A percentile compares a stretch with the other conserved stretches of the same genome.
Conservation (phyloP, 2,113 vertebrate genomes). For the Podarcis raffonei region DNA sequence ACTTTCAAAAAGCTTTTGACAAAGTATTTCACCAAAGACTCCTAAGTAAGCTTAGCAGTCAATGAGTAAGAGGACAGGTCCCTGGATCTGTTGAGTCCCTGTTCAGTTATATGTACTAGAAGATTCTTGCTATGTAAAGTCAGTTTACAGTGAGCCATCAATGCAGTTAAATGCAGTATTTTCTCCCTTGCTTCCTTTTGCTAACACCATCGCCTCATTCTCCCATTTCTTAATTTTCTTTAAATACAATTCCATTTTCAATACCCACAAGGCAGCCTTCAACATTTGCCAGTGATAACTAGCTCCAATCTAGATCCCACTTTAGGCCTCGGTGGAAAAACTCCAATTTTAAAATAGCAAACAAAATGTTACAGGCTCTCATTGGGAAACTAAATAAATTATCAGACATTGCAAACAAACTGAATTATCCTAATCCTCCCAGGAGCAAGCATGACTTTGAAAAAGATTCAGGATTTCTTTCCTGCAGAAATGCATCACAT, state of each 20-base stretch:
- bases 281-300: conserved; percentile 70
- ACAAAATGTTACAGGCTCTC: conserved; percentile 70
- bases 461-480: conserved; percentile 34
- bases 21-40: no score
- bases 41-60: background rate
- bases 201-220: conserved; percentile 21
- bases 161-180: conserved; percentile 18
- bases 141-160: background rate
- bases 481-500: conserved; percentile 8
- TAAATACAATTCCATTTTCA: conserved; percentile 61
- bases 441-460: conserved; percentile 60
- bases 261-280: conserved; percentile 60
- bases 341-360: conserved; percentile 73
- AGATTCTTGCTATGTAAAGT: background rate
- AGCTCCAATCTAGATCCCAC: conserved; percentile 50
- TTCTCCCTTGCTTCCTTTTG: conserved; percentile 16
- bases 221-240: conserved; percentile 49
- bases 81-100: background rate
- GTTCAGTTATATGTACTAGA: background rate
- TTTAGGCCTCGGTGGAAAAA: conserved; percentile 58
- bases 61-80: background rate
- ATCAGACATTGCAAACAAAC: conserved; percentile 64
- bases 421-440: conserved; percentile 63
- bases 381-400: conserved; percentile 74
- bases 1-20: no score